phyloP scores from a whole-genome alignment of 1,140 invertebrate species.

The Paramacrobiotus metropolitanus region DNA sequence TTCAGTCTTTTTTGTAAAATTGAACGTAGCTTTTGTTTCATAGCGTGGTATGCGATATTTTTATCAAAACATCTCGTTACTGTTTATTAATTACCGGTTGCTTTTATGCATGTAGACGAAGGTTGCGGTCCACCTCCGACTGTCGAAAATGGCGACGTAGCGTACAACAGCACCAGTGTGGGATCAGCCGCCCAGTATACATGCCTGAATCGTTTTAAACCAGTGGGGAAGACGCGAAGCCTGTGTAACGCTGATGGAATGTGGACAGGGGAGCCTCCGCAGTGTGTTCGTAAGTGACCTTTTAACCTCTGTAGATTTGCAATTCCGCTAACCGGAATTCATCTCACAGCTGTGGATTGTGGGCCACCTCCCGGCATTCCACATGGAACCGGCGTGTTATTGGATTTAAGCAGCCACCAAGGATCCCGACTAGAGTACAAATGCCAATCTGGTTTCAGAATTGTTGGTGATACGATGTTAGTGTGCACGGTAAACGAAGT shows the following conservation, averaged over 20 bases:
- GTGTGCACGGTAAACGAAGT: not conserved
- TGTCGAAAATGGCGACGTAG: slow-evolving; percentile 16
- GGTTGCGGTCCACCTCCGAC: not conserved
- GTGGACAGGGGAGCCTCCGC: slow-evolving; percentile 48
- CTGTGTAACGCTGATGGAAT: slow-evolving; percentile 46
- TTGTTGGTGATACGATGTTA: not conserved
- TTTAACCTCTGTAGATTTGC: not conserved
- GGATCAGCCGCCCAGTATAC: slow-evolving; percentile 46
- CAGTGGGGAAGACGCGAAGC: slow-evolving; percentile 40
- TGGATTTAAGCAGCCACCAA: not conserved
- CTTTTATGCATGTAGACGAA: not conserved
- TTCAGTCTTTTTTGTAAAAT: not conserved
- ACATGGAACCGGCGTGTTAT: not conserved
- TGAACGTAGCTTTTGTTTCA: not conserved
- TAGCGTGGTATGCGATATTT: too few relatives aligned
- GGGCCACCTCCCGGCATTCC: not conserved
- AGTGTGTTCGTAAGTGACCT: slow-evolving; percentile 34
- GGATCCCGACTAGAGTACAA: not conserved
- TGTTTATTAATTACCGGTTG: too few relatives aligned
- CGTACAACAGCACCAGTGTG: slow-evolving; percentile 36
- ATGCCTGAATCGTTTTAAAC: slow-evolving; percentile 37
- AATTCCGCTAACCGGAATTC: too few relatives aligned
- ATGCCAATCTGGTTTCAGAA: not conserved
- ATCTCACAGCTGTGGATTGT: not conserved
- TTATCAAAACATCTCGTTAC: too few relatives aligned